Base-by-base conservation (phyloP, 2,888 invertebrate species). In the Corbicula japonica region DNA sequence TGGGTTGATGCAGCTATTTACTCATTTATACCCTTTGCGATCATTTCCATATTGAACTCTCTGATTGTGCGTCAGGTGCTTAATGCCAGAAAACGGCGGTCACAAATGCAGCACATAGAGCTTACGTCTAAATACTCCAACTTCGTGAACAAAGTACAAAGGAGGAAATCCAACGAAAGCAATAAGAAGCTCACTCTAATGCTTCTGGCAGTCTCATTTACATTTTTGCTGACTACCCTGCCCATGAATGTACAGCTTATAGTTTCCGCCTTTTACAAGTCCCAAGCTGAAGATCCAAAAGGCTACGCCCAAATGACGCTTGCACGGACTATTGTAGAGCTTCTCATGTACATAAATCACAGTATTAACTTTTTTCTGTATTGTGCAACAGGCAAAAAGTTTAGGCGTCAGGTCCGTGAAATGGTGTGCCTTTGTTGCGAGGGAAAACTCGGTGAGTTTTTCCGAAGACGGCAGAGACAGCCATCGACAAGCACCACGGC, bases 1-100 rank as follows among this genome's bases (percentile, higher is more conserved):
- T 92, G 91, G 91, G 89, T 93, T 3, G 93, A 93, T 75, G 88
- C 91, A 8, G 83, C 87, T 30, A 83, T 93, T 34, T 93, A 93
- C 79, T 92, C 91, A 1, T 90, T 92, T 56, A 75, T 92, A 3
- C 93, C 93, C 0, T 92, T 92, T 71, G 83, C 89, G 10, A 83
- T 87, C 28, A 91, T 93, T 30, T 79, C 88, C 6, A 79, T 90
- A 18, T 86, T 92, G 34, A 93, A 93, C 75, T 79, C 84, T n/a
- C 84, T 91, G 30, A 93, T 93, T 66, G 90, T 92, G 56, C 81
- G 87, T 18, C 90, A 91, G 74, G 91, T 93, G n/a, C 52, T 90
- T 1, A 62, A 70, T n/a, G 90, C 91, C 1, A 62, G 77, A 30
- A 76, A 78, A 68, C 76, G 77, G 15, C 83, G 87, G 1, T 69